Percentiles rank a stretch among this genome's conserved stretches.
phyloP scores from a whole-genome alignment of 2,113 vertebrate species.

The Muntiacus reevesi region DNA sequence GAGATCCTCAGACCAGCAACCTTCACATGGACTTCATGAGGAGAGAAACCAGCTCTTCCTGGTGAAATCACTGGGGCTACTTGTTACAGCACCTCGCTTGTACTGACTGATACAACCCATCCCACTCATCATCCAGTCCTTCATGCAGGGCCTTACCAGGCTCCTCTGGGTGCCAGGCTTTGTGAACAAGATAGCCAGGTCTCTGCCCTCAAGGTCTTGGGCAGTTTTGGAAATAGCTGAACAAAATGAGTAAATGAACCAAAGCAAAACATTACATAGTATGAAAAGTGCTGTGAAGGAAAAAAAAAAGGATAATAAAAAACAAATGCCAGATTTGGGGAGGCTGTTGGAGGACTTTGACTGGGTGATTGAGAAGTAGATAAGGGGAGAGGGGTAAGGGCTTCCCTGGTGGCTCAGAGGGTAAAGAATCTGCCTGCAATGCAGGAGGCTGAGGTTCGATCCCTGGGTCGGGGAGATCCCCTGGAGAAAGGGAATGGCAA shows the following conservation, averaged over 20 bases:
- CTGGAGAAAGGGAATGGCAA: neutral
- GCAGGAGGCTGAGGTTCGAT: neutral
- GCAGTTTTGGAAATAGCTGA: neutral
- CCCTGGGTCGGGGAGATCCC: neutral
- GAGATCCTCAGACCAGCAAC: neutral
- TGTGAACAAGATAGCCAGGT: accelerated
- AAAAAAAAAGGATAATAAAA: neutral
- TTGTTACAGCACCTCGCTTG: neutral
- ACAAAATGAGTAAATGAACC: neutral
- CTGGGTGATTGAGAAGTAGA: accelerated
- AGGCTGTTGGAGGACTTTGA: neutral
- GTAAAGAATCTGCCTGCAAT: neutral
- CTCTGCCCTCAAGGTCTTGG: neutral
- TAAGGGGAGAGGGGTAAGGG: accelerated
- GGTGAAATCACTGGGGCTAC: neutral
- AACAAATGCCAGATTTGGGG: neutral
- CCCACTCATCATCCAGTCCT: neutral
- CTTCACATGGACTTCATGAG: accelerated
- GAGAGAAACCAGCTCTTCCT: neutral
- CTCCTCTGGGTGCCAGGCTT: neutral
- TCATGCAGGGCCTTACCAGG: neutral
- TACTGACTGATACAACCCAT: neutral
- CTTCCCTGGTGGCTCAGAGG: neutral
- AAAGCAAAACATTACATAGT: neutral
- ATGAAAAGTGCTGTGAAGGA: neutral